Evolutionary conservation across 2,888 invertebrate species (phyloP), one percentile per base, ranked within the genome.

Genomic region (Antitype chi): DNA sequence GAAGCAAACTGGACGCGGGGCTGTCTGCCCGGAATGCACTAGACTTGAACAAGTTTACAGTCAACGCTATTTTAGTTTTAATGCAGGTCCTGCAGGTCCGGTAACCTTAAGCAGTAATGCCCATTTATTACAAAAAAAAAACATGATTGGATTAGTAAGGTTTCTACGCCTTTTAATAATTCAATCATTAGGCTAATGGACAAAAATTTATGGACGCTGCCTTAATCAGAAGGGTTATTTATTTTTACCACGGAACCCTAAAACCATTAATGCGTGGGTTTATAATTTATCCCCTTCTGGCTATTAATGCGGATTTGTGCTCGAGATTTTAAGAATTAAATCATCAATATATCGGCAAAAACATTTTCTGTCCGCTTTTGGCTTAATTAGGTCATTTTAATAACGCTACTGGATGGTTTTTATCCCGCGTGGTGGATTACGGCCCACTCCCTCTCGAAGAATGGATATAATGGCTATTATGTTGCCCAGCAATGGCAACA

Each of bases 251-350:
- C 67, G 52, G 38, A 68, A 76, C 67, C 67, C 68, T 32, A 59
- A 59, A 25, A n/a, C 25, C 25, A n/a, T 70, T 69, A 71, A 64
- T 49, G 38, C 47, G n/a, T 17, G 43, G 76, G 23, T 72, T 76
- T 72, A 69, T 81, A 81, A 81, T 81, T 63, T 55, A 76, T 76
- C 43, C 74, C 77, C 59, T 28, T 11, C 57, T 20, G 63, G 72
- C 69, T 70, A 62, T 75, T 38, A 79, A 66, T 64, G 49, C 68
- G 47, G 62, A 59, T 73, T 79, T 72, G 23, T 38, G 59, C 60
- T 15, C 62, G 62, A 49, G 70, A 72, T 82, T 81, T 81, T 72
- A 82, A 75, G 83, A 76, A 82, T 82, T 53, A 38, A 80, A 72
- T 82, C 64, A 62, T 80, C 60, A 43, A 71, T 72, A 23, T 82